phyloP scores from a whole-genome alignment of 2,888 invertebrate genomes.

The Unio pictorum region DNA sequence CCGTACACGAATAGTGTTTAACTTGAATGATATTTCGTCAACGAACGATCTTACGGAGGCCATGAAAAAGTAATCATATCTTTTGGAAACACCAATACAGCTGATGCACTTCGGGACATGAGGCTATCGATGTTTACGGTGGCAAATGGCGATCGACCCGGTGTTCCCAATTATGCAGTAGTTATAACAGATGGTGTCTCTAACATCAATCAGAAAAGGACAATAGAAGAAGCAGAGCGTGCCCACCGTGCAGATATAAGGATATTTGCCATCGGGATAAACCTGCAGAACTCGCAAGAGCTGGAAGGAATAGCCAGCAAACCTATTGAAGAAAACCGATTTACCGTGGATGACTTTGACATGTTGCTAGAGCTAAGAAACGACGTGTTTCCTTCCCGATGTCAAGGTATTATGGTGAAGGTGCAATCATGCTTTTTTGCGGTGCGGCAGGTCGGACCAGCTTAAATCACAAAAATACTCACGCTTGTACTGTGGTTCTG shows the following conservation, averaged over 20 bases:
- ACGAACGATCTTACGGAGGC: conserved; percentile 35
- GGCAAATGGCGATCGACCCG: conserved; percentile 49
- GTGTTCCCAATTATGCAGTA: conserved; percentile 48
- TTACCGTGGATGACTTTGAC: conserved; percentile 38
- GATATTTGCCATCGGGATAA: conserved; percentile 46
- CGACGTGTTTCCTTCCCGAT: conserved; percentile 23
- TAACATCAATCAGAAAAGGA: conserved; percentile 43
- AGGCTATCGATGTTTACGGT: conserved; percentile 45
- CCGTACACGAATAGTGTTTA: conserved; percentile 41
- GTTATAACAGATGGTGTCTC: conserved; percentile 60
- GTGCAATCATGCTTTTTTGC: no score
- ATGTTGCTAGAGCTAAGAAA: conserved; percentile 24
- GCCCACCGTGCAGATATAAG: conserved; percentile 31
- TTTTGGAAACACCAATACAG: conserved; percentile 58
- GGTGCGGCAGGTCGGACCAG: no score
- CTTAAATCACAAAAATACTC: no score
- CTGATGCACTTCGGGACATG: conserved; percentile 45
- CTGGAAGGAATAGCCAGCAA: conserved; percentile 38
- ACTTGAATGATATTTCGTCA: conserved; percentile 42
- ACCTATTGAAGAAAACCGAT: conserved; percentile 37
- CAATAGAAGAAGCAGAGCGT: conserved; percentile 36
- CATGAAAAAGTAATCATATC: conserved; percentile 35
- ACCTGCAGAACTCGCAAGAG: conserved; percentile 36
- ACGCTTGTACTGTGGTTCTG: no score
- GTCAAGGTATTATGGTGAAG: conserved; percentile 20